These are phyloP conservation scores for Cuniculus paca DNA, from an alignment of 2,797 vertebrate species.

Conservation along the genomic window DNA sequence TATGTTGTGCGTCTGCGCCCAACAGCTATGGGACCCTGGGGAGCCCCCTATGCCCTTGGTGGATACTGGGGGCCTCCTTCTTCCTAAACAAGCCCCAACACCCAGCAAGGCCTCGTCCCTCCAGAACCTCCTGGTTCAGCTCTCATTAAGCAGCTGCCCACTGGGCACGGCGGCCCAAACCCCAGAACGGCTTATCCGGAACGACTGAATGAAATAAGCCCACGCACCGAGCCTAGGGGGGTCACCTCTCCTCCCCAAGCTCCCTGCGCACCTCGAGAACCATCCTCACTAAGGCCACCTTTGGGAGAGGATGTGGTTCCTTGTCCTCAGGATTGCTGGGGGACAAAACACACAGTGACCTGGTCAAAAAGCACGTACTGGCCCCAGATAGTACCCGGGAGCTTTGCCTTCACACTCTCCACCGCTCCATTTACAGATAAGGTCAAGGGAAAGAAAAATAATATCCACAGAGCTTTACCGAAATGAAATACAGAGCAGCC, in stretches of 20 bases:
- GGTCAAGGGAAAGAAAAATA: not conserved
- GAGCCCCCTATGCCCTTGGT: too few species aligned
- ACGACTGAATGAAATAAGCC: not conserved
- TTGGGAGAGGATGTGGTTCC: rapidly evolving
- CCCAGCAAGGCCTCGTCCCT: not conserved
- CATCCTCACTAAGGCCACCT: not conserved
- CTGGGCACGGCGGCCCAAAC: not conserved
- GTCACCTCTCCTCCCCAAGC: not conserved
- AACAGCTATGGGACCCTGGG: too few species aligned
- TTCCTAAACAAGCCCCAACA: not conserved
- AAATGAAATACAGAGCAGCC: not conserved
- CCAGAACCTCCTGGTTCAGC: not conserved
- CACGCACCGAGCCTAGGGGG: not conserved
- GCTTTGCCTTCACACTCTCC: not conserved
- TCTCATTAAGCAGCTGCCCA: not conserved
- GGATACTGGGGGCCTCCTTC: not conserved
- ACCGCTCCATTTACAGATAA: not conserved
- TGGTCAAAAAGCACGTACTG: not conserved
- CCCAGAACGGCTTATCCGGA: not conserved
- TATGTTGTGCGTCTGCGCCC: too few species aligned
- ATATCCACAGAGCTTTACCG: not conserved
- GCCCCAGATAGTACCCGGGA: not conserved
- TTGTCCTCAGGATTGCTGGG: not conserved
- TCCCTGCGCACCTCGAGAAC: too few species aligned
- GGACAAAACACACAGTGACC: not conserved